A percentile compares a stretch with the other conserved stretches of the same genome.
These are phyloP conservation scores for Galerucella calmariensis DNA, from an alignment of 2,888 invertebrate genomes.

Conservation along the genomic window DNA sequence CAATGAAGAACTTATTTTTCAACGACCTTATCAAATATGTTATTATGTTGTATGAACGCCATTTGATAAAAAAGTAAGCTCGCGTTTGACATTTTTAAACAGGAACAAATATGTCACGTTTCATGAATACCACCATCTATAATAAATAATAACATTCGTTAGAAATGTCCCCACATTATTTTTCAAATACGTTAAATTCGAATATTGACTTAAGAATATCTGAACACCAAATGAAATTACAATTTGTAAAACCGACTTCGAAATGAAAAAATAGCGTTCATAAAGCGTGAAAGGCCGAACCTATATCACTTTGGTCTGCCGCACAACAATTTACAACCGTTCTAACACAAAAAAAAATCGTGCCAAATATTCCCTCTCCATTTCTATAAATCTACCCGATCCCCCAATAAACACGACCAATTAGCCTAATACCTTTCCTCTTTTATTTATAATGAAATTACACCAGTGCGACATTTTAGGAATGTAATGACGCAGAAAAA, in stretches of 20 bases:
- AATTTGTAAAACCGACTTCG: neutral
- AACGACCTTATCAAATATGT: no score
- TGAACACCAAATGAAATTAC: neutral
- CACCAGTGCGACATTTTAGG: slow-evolving; percentile 54
- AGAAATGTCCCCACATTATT: no score
- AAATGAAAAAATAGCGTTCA: neutral
- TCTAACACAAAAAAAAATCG: slow-evolving; percentile 1
- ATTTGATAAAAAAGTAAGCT: no score
- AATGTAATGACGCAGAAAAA: slow-evolving; percentile 57
- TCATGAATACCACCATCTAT: no score
- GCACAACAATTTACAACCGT: slow-evolving; percentile 10
- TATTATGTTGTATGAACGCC: no score
- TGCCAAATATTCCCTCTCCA: slow-evolving; percentile 14
- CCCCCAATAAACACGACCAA: slow-evolving; percentile 42
- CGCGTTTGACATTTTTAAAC: no score
- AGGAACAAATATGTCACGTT: no score
- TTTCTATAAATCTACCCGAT: slow-evolving; percentile 30
- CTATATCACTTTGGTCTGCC: slow-evolving; percentile 8
- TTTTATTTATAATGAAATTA: slow-evolving; percentile 50
- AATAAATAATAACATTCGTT: no score
- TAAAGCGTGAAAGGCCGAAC: neutral
- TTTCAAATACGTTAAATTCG: no score
- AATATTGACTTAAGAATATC: no score
- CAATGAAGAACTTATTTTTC: no score
- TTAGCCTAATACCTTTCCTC: slow-evolving; percentile 45